phyloP scores from a whole-genome alignment of 2,888 invertebrate species.

The Balanococcus diminutus region DNA sequence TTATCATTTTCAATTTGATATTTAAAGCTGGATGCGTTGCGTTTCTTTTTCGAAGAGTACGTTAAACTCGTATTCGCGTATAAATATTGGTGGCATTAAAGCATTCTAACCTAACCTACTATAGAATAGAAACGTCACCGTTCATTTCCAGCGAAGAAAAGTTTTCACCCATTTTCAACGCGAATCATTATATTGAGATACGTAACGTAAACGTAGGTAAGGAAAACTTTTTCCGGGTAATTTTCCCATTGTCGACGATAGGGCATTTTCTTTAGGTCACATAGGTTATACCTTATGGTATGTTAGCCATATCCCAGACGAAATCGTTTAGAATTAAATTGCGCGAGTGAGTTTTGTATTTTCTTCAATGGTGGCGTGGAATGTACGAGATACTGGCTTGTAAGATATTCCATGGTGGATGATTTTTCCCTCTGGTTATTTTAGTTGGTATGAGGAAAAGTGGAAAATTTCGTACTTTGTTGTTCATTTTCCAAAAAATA shows the following conservation, averaged over 20 bases:
- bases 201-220: background rate
- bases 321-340: background rate
- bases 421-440: too few species aligned
- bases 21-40: background rate
- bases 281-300: background rate
- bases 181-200: constrained; percentile 9
- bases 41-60: background rate
- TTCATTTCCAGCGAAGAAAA: constrained; percentile 9
- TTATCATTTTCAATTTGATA: constrained; percentile 39
- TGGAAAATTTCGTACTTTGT: too few species aligned
- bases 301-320: background rate
- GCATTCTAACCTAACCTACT: constrained; percentile 35
- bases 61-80: constrained; percentile 12
- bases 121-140: constrained; percentile 21
- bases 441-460: too few species aligned
- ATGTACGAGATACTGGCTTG: background rate
- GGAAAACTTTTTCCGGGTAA: constrained; percentile 19
- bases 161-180: background rate
- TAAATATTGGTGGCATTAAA: background rate
- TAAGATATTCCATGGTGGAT: background rate
- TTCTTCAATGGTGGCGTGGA: background rate
- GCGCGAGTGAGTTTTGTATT: background rate
- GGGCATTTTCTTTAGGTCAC: constrained; percentile 18
- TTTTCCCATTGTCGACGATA: background rate
- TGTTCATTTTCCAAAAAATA: too few species aligned